Conservation (phyloP, 2,113 vertebrate species). For the Paradoxurus hermaphroditus region DNA sequence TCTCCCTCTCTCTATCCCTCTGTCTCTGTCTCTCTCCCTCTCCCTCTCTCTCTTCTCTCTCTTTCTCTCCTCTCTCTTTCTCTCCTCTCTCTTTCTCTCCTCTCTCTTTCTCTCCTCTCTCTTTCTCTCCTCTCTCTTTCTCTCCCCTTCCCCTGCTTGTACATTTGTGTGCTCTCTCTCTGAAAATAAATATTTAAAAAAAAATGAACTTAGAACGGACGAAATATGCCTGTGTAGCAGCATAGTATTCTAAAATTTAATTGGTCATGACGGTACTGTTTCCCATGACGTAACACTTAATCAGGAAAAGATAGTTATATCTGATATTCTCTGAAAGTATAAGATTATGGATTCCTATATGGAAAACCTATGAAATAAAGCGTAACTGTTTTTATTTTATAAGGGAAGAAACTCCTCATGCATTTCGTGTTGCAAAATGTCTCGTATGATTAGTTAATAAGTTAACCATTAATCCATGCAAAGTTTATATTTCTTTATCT, state of each 20-base stretch:
- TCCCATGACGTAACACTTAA: neutral
- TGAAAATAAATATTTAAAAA: no score
- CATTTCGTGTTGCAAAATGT: neutral
- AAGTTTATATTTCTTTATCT: neutral
- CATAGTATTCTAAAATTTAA: neutral
- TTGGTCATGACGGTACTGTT: neutral
- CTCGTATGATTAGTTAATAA: neutral
- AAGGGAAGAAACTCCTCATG: neutral
- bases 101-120: no score
- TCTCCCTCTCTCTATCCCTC: rapidly evolving
- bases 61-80: no score
- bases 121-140: no score
- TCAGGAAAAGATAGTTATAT: neutral
- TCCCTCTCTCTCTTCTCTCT: no score
- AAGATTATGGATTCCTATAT: neutral
- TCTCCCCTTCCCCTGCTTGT: no score
- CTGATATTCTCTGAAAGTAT: neutral
- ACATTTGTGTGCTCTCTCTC: no score
- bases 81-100: no score
- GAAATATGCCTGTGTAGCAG: neutral
- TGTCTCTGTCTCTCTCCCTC: rapidly evolving
- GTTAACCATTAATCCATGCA: neutral
- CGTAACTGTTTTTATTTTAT: neutral
- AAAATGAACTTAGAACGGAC: neutral
- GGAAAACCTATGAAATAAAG: neutral